Conservation (phyloP, 2,113 vertebrate genomes). For the Himantopus leucocephalus region DNA sequence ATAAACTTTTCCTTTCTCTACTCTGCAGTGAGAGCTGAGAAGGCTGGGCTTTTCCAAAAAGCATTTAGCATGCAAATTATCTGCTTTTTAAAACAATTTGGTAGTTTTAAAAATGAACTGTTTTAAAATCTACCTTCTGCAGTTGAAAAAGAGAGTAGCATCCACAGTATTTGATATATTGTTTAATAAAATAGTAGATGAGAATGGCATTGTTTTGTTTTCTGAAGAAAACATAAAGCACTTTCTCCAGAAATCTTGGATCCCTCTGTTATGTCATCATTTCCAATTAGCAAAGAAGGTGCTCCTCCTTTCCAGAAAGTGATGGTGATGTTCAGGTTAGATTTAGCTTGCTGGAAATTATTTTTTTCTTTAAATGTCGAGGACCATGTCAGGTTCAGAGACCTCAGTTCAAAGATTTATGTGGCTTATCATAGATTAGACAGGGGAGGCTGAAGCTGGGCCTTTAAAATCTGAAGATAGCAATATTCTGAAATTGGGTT, state of each 20-base stretch:
- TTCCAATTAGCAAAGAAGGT: neutral
- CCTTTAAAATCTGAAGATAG: neutral
- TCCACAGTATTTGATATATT: neutral
- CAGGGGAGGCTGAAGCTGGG: neutral
- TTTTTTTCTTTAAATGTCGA: neutral
- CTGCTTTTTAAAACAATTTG: neutral
- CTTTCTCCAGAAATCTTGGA: neutral
- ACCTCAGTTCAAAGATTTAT: neutral
- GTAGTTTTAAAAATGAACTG: neutral
- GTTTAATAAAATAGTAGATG: neutral
- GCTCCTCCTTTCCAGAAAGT: neutral
- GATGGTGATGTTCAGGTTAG: neutral
- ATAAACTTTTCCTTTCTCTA: neutral
- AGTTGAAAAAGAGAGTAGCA: neutral
- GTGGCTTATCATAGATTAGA: neutral
- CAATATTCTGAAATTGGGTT: constrained; percentile 2
- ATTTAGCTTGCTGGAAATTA: neutral
- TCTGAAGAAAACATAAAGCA: neutral
- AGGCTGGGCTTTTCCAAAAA: neutral
- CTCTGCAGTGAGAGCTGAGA: neutral
- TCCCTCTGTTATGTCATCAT: neutral
- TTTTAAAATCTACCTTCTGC: neutral
- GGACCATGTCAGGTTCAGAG: neutral
- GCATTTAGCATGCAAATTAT: neutral
- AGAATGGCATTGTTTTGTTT: neutral